Conservation (phyloP, 1,140 invertebrate species). For the Caligus rogercresseyi region DNA sequence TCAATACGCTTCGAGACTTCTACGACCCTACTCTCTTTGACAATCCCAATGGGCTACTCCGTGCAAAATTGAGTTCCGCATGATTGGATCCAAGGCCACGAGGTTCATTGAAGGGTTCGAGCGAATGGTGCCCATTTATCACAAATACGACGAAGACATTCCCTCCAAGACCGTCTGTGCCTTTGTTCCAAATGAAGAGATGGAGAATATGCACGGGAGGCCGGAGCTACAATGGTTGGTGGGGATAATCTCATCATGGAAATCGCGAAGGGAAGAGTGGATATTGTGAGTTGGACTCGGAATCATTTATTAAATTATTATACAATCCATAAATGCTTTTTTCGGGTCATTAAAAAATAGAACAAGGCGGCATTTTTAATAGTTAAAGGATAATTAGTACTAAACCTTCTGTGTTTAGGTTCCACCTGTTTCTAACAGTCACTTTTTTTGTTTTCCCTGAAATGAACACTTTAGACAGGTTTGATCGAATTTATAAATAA, state of each 20-base stretch:
- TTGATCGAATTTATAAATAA: too few relatives aligned
- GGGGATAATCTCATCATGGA: constrained; percentile 8
- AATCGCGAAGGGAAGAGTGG: constrained; percentile 16
- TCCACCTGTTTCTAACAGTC: too few relatives aligned
- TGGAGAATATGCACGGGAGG: neutral
- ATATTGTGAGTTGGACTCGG: neutral
- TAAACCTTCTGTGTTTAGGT: too few relatives aligned
- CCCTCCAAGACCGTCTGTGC: neutral
- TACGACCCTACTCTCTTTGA: constrained; percentile 6
- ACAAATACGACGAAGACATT: constrained; percentile 1
- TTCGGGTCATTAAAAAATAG: neutral
- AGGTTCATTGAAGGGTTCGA: constrained; percentile 13
- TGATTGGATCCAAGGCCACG: neutral
- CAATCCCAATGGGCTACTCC: neutral
- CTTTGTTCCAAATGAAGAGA: constrained; percentile 12
- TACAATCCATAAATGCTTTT: too few relatives aligned
- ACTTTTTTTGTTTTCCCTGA: too few relatives aligned
- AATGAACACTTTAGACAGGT: too few relatives aligned
- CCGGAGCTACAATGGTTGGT: constrained; percentile 3
- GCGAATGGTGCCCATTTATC: constrained; percentile 8
- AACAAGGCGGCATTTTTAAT: neutral
- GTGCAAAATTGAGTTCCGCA: neutral
- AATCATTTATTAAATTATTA: too few relatives aligned
- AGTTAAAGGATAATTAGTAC: too few relatives aligned
- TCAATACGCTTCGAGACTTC: neutral